Evolutionary conservation across 2,797 vertebrate genomes (phyloP), one percentile per base, ranked within the genome.

Genomic region (Lacerta bilineata): DNA sequence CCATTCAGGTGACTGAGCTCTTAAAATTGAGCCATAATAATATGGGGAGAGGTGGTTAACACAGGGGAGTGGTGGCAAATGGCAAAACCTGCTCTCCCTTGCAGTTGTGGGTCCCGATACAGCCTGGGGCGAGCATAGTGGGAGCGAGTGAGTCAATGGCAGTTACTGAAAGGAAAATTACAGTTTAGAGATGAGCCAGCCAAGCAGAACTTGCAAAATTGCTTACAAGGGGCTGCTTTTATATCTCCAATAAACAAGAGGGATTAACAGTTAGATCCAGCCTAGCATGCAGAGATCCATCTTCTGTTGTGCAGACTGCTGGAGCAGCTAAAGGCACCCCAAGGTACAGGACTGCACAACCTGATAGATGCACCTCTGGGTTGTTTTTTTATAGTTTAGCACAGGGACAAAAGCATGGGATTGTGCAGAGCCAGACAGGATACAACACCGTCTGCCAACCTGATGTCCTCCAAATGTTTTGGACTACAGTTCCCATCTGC

Each of bases 201-300:
- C 87, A 88, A 88, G 87, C 82, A 84, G 66, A 88, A 84, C 82
- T 72, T 84, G 75, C 13, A 79, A 84, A 88, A 88, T 84, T 69
- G 87, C 61, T 84, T 88, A 79, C 33, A 88, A 50, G 82, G 72
- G 50, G 87, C 76, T 61, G 78, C 61, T 76, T 88, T 68, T 59
- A 72, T 59, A 84, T 88, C 59, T 5, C 61, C 29, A 55, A 69
- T 78, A 78, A 88, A 79, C 55, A 61, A 23, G 43, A 69, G 66
- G 20, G 64, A 71, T 84, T 78, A 59, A 69, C 64, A 41, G 71
- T 71, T 59, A 71, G 75, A 39, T 71, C 46, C 18, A 78, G 33
- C 27, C 15, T 20, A 25, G 74, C 46, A 78, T 71, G 61, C 81
- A 84, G n/a, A 88, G 39, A 9, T 46, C 33, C 55, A 77, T 77